Conservation (phyloP, 2,113 vertebrate species). For the Prolemur simus region DNA sequence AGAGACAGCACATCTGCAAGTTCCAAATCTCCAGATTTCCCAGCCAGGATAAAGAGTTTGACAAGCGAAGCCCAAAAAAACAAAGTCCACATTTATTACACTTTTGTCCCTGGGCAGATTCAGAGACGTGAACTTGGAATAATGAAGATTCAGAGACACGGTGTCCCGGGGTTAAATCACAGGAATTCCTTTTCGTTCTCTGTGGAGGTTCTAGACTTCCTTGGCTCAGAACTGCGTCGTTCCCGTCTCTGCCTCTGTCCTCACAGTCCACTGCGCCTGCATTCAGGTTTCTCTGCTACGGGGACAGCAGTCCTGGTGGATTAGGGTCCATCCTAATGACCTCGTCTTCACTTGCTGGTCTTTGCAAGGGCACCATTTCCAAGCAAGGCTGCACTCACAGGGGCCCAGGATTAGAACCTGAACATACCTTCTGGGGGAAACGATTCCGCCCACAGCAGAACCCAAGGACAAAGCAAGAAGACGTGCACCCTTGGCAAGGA, state of each 20-base stretch:
- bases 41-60: neutral
- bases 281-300: neutral
- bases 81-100: neutral
- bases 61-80: neutral
- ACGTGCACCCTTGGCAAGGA: neutral
- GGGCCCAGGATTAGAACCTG: neutral
- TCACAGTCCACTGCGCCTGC: neutral
- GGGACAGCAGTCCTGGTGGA: neutral
- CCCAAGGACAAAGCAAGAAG: neutral
- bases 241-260: neutral
- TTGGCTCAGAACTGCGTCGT: rapidly evolving
- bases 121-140: neutral
- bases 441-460: neutral
- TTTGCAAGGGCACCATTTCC: neutral
- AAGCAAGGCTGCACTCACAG: neutral
- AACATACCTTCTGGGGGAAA: neutral
- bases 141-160: neutral
- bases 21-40: neutral
- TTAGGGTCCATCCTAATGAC: neutral
- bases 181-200: neutral
- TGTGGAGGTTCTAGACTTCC: neutral
- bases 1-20: neutral
- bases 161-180: neutral
- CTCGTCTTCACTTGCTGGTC: neutral
- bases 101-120: neutral